phyloP scores from a whole-genome alignment of 2,888 invertebrate species.

The Cephus rjabovi region DNA sequence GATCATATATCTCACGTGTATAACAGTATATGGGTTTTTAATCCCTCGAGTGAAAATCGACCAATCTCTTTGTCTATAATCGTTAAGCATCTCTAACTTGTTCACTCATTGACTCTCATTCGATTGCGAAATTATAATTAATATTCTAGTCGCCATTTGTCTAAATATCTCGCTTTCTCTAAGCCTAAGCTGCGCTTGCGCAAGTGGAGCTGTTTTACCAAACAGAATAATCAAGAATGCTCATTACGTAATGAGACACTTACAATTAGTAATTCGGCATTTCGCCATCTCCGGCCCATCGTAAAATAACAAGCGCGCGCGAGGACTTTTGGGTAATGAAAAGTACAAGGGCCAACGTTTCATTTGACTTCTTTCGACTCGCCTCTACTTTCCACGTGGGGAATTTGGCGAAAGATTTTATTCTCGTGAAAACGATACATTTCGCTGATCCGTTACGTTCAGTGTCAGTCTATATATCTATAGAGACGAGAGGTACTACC shows the following conservation, averaged over 20 bases:
- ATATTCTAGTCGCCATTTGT: background rate
- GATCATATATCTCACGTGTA: background rate
- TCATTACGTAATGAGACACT: background rate
- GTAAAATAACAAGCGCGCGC: too few species aligned
- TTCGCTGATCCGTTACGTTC: background rate
- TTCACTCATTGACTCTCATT: background rate
- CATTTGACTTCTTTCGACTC: background rate
- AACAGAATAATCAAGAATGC: background rate
- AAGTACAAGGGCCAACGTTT: background rate
- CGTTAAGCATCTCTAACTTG: background rate
- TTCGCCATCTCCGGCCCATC: background rate
- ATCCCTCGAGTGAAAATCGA: slow-evolving; percentile 49
- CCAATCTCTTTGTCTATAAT: slow-evolving; percentile 62
- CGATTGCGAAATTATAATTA: background rate
- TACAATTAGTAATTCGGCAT: background rate
- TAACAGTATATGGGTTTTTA: slow-evolving; percentile 32
- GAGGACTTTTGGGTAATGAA: background rate
- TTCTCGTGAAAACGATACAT: background rate
- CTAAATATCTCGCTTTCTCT: background rate
- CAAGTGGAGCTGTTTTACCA: slow-evolving; percentile 7
- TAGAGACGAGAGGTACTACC: background rate
- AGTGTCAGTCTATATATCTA: background rate
- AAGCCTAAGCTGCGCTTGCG: background rate
- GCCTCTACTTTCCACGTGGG: background rate
- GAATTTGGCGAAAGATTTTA: background rate